These are phyloP conservation scores for Connochaetes taurinus DNA, from an alignment of 2,113 vertebrate genomes.

Conservation along the genomic window DNA sequence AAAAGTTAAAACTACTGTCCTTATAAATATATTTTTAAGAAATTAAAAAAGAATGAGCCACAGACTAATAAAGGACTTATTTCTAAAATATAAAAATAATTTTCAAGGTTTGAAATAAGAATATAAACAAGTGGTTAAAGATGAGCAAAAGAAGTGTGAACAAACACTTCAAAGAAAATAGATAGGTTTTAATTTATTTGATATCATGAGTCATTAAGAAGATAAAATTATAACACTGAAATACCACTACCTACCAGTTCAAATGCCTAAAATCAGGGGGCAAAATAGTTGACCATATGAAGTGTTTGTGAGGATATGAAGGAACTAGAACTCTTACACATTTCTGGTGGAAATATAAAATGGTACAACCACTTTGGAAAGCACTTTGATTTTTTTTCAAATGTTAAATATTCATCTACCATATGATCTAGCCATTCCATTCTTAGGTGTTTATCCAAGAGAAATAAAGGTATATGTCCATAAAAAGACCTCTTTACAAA, in stretches of 20 bases:
- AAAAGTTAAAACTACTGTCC: not conserved
- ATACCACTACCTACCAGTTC: not conserved
- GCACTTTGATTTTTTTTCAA: not conserved
- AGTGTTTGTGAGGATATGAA: not conserved
- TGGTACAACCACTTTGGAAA: not conserved
- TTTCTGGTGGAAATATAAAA: not conserved
- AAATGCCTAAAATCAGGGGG: not conserved
- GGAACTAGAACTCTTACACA: not conserved
- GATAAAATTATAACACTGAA: not conserved
- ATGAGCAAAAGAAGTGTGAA: not conserved
- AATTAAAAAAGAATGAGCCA: not conserved
- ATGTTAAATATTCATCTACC: not conserved
- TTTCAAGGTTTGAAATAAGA: not conserved
- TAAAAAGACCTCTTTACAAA: not conserved
- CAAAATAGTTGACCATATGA: not conserved
- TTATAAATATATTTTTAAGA: not conserved
- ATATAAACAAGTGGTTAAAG: not conserved
- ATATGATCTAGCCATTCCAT: not conserved
- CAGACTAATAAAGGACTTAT: not conserved
- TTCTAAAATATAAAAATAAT: not conserved
- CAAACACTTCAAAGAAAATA: not conserved
- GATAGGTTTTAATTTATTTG: not conserved
- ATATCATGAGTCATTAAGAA: not conserved
- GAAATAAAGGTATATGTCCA: not conserved
- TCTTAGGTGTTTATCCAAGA: not conserved